phyloP scores from a whole-genome alignment of 2,797 vertebrate species.

The Rhadinocentrus ornatus region DNA sequence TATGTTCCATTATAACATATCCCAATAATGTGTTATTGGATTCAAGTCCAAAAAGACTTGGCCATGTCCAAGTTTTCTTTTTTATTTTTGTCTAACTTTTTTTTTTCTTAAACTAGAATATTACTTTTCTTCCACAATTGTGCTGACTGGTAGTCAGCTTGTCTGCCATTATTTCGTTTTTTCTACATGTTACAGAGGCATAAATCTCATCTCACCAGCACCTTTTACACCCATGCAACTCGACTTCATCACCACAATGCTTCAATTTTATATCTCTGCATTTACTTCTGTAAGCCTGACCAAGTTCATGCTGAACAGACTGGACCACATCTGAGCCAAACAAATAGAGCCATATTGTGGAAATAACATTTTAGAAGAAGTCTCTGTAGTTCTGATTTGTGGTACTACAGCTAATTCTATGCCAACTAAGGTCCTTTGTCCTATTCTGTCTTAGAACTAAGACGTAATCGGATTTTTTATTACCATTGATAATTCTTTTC shows the following conservation, averaged over 20 bases:
- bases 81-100: not conserved
- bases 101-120: too few relatives aligned
- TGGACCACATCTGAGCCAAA: not conserved
- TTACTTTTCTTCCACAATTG: not conserved
- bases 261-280: not conserved
- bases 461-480: not conserved
- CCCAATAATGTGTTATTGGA: not conserved
- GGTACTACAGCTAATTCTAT: not conserved
- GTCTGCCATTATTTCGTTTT: too few relatives aligned
- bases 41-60: not conserved
- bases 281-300: not conserved
- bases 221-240: not conserved
- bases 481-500: not conserved
- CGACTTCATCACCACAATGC: too few relatives aligned
- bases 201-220: too few relatives aligned
- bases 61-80: not conserved
- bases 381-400: not conserved
- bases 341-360: too few relatives aligned
- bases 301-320: not conserved
- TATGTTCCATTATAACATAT: not conserved
- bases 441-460: too few relatives aligned
- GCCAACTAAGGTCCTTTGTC: too few relatives aligned
- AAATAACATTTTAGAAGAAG: too few relatives aligned
- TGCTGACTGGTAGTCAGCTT: too few relatives aligned
- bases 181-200: too few relatives aligned